phyloP scores from a whole-genome alignment of 2,888 invertebrate species.

The Acrobasis consociella region DNA sequence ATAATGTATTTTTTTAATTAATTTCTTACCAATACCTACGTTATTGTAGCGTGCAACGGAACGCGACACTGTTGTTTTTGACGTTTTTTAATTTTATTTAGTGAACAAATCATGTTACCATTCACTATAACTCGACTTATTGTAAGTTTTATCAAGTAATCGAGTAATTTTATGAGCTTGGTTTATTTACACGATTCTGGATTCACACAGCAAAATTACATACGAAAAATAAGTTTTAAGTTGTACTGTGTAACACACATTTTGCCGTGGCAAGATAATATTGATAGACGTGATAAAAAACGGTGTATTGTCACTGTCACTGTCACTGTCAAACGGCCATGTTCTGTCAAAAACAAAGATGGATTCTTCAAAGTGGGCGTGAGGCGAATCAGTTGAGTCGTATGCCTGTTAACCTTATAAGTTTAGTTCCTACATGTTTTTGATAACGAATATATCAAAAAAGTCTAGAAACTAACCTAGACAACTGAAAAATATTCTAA shows the following conservation, averaged over 20 bases:
- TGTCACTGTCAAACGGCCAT: no score
- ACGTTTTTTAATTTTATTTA: slow-evolving; percentile 68
- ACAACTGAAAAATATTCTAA: no score
- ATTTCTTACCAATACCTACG: slow-evolving; percentile 23
- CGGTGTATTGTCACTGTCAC: no score
- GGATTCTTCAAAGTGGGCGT: no score
- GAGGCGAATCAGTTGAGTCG: no score
- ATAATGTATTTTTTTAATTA: slow-evolving; percentile 6
- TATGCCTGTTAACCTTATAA: no score
- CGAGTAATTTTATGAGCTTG: slow-evolving; percentile 28
- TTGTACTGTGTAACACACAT: not conserved
- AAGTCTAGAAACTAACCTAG: no score
- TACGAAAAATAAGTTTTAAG: not conserved
- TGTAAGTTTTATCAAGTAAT: slow-evolving; percentile 56
- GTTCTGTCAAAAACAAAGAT: no score
- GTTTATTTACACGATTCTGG: not conserved
- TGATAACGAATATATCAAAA: no score
- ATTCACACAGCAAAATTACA: not conserved
- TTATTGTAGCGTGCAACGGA: slow-evolving; percentile 25
- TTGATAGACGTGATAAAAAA: no score
- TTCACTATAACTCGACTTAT: slow-evolving; percentile 73
- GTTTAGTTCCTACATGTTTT: no score
- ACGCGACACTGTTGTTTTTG: slow-evolving; percentile 38
- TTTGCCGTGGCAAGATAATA: no score
- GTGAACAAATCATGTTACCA: slow-evolving; percentile 80